Evolutionary conservation across 1,140 invertebrate species (phyloP).

Genomic region (Bombus confusus): DNA sequence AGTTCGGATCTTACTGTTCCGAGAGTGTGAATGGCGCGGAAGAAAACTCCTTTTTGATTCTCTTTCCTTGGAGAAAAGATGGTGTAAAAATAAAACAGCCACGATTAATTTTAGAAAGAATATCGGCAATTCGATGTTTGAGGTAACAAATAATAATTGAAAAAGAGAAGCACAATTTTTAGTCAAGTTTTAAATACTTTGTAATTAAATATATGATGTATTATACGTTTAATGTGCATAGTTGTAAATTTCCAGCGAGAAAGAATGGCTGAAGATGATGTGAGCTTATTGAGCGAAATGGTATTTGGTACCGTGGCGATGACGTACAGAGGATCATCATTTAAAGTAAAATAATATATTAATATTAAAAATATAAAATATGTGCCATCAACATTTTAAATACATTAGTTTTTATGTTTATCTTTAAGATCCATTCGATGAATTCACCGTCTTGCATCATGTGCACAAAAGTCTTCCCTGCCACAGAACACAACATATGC

Average conservation of each 20-base stretch:
- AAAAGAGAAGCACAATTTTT: not conserved
- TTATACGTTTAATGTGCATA: not conserved
- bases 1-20: constrained; percentile 91
- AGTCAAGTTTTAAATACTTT: not conserved
- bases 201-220: not conserved
- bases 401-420: not conserved
- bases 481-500: constrained; percentile 80
- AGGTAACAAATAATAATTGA: constrained; percentile 28
- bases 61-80: constrained; percentile 81
- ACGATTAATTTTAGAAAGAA: constrained; percentile 48
- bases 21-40: constrained; percentile 91
- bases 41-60: constrained; percentile 93
- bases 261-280: constrained; percentile 84
- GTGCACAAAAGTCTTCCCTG: constrained; percentile 89
- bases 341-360: constrained; percentile 83
- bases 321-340: constrained; percentile 91
- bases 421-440: constrained; percentile 86
- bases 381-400: not conserved
- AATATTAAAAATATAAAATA: not conserved
- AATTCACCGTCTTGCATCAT: constrained; percentile 88
- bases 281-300: constrained; percentile 91
- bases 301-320: constrained; percentile 94
- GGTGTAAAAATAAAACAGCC: constrained; percentile 44
- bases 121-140: constrained; percentile 21
- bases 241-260: constrained; percentile 63